phyloP scores from a whole-genome alignment of 2,113 vertebrate genomes.

The Zootoca vivipara region DNA sequence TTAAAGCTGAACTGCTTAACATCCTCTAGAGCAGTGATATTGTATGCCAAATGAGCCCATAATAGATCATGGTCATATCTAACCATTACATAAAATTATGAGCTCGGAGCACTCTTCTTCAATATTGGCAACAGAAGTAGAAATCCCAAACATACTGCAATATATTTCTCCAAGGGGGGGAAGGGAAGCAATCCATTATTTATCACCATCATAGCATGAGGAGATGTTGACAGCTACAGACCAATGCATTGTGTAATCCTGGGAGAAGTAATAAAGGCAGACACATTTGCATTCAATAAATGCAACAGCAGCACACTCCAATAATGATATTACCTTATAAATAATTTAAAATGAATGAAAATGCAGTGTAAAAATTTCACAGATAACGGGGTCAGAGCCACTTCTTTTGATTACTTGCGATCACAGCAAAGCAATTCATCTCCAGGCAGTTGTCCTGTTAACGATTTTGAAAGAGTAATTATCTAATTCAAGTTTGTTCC shows the following conservation, averaged over 20 bases:
- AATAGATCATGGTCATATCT: background rate
- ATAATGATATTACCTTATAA: background rate
- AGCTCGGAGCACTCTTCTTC: background rate
- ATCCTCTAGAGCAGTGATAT: background rate
- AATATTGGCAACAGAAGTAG: background rate
- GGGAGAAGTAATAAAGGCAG: background rate
- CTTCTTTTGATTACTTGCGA: slow-evolving; percentile 3
- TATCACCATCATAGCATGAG: background rate
- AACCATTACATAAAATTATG: background rate
- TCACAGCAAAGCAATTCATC: background rate
- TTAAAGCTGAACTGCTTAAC: background rate
- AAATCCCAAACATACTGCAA: background rate
- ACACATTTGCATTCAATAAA: accelerated
- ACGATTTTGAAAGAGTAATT: background rate
- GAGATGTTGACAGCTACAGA: background rate
- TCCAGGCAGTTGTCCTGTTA: background rate
- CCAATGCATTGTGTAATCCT: background rate
- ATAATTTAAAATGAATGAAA: background rate
- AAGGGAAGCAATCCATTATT: background rate
- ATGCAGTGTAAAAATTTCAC: background rate
- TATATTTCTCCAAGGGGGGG: background rate
- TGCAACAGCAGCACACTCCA: background rate
- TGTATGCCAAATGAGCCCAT: background rate
- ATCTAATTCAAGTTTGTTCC: background rate
- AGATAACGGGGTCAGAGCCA: background rate